These are phyloP conservation scores for Abrostola triplasia DNA, from an alignment of 2,888 invertebrate species.

Conservation along the genomic window DNA sequence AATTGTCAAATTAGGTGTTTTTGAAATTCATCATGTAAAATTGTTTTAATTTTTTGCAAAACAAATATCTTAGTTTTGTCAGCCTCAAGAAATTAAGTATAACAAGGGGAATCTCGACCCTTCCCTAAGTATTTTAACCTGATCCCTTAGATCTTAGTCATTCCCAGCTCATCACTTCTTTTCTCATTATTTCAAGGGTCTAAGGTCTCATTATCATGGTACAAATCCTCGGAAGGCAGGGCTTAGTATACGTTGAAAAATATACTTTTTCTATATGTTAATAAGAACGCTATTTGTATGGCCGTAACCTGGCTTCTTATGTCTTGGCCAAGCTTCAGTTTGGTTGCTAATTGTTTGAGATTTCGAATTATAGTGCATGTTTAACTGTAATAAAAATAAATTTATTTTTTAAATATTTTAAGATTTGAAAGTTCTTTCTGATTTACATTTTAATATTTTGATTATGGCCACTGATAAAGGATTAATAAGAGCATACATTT, in stretches of 20 bases:
- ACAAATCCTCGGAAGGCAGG: constrained; percentile 85
- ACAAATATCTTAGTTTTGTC: no score
- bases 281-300: constrained; percentile 76
- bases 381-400: constrained; percentile 29
- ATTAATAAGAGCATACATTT: neutral
- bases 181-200: constrained; percentile 52
- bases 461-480: constrained; percentile 35
- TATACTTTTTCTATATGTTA: constrained; percentile 65
- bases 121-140: neutral
- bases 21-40: no score
- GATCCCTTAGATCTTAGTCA: constrained; percentile 48
- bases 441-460: constrained; percentile 4
- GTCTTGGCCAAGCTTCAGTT: constrained; percentile 85
- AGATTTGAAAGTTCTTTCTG: constrained; percentile 18
- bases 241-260: constrained; percentile 76
- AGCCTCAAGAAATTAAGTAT: no score
- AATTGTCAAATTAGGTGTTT: no score
- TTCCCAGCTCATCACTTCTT: constrained; percentile 45
- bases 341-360: constrained; percentile 73
- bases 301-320: constrained; percentile 82
- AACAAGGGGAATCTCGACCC: neutral
- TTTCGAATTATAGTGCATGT: constrained; percentile 79
- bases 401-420: constrained; percentile 19
- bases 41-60: no score
- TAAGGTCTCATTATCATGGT: constrained; percentile 56